Percentiles rank a stretch among this genome's conserved stretches.
Conservation (phyloP, 2,113 vertebrate species). For the Nestor notabilis region DNA sequence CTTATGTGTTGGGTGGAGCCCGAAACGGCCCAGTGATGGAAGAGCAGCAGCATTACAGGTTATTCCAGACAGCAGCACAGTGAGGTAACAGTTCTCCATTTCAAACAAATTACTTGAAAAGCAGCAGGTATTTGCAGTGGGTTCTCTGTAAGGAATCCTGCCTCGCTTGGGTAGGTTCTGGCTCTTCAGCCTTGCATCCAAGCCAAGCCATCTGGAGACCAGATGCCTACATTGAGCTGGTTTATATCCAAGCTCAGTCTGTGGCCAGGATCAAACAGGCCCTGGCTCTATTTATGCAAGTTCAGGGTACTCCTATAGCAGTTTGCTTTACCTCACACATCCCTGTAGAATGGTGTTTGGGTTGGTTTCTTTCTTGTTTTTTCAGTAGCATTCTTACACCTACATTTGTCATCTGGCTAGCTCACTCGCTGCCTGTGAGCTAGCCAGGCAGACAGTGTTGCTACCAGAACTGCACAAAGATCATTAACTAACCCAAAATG, state of each 20-base stretch:
- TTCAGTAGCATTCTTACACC: background rate
- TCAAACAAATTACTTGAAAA: background rate
- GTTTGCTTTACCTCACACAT: background rate
- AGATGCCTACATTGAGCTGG: fast-evolving
- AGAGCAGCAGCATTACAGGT: background rate
- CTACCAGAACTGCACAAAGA: background rate
- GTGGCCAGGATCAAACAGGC: background rate
- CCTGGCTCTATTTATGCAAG: background rate
- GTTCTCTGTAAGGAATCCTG: background rate
- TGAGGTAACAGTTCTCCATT: background rate
- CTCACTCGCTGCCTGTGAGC: too few relatives aligned
- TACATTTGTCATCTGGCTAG: background rate
- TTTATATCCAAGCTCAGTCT: background rate
- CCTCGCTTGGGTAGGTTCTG: background rate
- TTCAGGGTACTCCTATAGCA: background rate
- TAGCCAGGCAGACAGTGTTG: background rate
- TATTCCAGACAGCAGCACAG: background rate
- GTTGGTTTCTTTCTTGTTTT: background rate
- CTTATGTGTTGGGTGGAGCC: background rate
- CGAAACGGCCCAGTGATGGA: background rate
- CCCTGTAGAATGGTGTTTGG: background rate
- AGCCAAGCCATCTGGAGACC: fast-evolving
- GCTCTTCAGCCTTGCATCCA: background rate
- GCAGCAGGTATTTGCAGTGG: background rate
- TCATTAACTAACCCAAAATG: background rate